Conservation (phyloP, 2,888 invertebrate genomes). For the Laothoe populi region DNA sequence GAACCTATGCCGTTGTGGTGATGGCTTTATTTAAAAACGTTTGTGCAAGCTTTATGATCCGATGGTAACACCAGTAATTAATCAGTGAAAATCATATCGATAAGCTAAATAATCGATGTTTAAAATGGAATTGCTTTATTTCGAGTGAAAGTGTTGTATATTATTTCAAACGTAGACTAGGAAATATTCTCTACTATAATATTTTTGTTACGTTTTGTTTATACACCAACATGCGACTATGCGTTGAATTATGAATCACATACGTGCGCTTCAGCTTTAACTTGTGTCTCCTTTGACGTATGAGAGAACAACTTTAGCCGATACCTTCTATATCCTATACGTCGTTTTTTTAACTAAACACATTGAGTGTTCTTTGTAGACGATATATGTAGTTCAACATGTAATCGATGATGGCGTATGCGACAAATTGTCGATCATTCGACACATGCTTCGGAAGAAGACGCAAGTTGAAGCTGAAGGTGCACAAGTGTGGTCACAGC, state of each 20-base stretch:
- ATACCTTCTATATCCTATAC: no score
- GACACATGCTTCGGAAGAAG: background rate
- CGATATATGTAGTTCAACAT: no score
- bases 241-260: slow-evolving; percentile 20
- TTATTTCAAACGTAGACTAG: slow-evolving; percentile 10
- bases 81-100: background rate
- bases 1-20: slow-evolving; percentile 21
- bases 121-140: slow-evolving; percentile 1
- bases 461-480: background rate
- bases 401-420: background rate
- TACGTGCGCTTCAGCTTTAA: background rate
- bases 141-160: slow-evolving; percentile 11
- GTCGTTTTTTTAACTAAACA: no score
- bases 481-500: background rate
- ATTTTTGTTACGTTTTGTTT: slow-evolving; percentile 24
- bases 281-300: no score
- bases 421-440: background rate
- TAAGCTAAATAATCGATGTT: background rate
- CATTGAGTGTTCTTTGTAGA: no score
- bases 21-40: slow-evolving; percentile 9
- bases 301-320: no score
- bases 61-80: slow-evolving; percentile 7
- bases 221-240: slow-evolving; percentile 12
- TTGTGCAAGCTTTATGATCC: slow-evolving; percentile 18
- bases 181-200: slow-evolving; percentile 13